Evolutionary conservation across 2,113 vertebrate species (phyloP), one percentile per base, ranked within the genome.

Genomic region (Istiophorus platypterus): DNA sequence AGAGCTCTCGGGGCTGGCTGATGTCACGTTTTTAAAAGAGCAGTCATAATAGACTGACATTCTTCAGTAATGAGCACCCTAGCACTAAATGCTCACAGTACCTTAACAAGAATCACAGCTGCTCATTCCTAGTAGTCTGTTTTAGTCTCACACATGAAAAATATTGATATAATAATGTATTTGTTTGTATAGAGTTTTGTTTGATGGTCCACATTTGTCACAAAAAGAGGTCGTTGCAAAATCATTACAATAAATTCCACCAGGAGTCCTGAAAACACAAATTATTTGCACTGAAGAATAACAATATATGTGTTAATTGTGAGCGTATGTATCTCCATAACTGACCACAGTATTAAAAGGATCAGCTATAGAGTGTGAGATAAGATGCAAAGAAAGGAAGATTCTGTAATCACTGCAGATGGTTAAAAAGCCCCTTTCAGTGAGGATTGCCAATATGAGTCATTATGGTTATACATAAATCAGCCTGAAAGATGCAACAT

Each of bases 41-140:
- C 56, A 76, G 57, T 67, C 72, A 76, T 74, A 85, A 80, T n/a
- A 84, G 31, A 56, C 49, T 65, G 64, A 17, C 64, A 85, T 86
- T 86, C 27, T 80, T 88, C 31, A 58, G 54, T 42, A 80, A 78
- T 82, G 69, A 78, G 45, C 66, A 47, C 52, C 59, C 42, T 29
- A 7, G 69, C 57, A 57, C 2, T 27, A 31, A 77, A 58, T 67
- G 12, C 42, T 70, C 22, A 11, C 54, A 34, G 3, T 52, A 42
- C 61, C 26, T 52, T 34, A 49, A 24, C n/a, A 64, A 3, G 2
- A 22, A 45, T 56, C 39, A 51, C 51, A 47, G 34, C 56, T 12
- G 24, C 61, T 5, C 4, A 58, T 24, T 64, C 13, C 24, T 45
- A 29, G 39, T 54, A 2, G 37, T 29, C n/a, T 37, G 29, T 52